phyloP scores from a whole-genome alignment of 2,888 invertebrate species.

The Erpobdella octoculata region DNA sequence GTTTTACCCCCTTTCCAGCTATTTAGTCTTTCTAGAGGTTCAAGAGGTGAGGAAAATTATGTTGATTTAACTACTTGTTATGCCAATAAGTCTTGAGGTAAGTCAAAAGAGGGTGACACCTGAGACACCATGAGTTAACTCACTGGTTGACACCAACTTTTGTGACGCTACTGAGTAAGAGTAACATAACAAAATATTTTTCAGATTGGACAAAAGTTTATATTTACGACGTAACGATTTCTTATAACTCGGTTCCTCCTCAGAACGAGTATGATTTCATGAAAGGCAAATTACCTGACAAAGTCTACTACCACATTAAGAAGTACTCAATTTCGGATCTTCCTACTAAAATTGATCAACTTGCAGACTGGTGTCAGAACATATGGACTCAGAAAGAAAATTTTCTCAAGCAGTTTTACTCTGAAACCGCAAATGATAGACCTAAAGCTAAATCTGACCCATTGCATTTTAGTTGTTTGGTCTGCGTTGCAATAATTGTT shows the following conservation, averaged over 20 bases:
- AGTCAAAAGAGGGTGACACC: too few relatives aligned
- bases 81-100: too few relatives aligned
- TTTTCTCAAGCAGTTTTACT: constrained; percentile 42
- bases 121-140: too few relatives aligned
- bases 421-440: background rate
- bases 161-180: too few relatives aligned
- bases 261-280: constrained; percentile 68
- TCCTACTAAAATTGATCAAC: constrained; percentile 38
- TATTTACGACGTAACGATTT: constrained; percentile 78
- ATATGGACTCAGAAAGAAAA: constrained; percentile 52
- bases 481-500: background rate
- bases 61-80: too few relatives aligned
- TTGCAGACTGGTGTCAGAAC: constrained; percentile 47
- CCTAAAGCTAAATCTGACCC: background rate
- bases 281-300: constrained; percentile 64
- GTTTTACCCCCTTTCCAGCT: too few relatives aligned
- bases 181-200: too few relatives aligned
- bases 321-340: constrained; percentile 41
- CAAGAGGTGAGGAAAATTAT: too few relatives aligned
- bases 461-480: background rate
- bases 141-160: too few relatives aligned
- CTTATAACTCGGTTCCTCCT: constrained; percentile 64
- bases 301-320: constrained; percentile 70
- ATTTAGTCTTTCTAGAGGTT: too few relatives aligned
- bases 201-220: constrained; percentile 64